Percentiles rank a stretch among this genome's conserved stretches.
These are phyloP conservation scores for Phataginus tricuspis DNA, from an alignment of 2,797 vertebrate genomes.

Conservation along the genomic window DNA sequence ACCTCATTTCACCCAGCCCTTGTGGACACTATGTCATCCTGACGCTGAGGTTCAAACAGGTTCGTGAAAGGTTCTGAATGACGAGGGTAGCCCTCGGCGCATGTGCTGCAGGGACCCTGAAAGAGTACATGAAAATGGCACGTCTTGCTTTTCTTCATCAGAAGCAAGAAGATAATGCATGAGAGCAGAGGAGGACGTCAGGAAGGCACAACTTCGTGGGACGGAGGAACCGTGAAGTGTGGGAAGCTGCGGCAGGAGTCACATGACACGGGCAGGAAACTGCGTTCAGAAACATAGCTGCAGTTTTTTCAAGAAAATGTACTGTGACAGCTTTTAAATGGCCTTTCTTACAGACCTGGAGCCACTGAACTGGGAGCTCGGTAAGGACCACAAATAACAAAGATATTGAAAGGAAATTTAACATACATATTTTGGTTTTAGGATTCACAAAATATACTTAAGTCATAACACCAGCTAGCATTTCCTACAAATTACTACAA, in stretches of 20 bases:
- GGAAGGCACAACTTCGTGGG: background rate
- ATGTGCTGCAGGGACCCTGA: background rate
- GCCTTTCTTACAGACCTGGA: background rate
- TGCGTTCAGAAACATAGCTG: background rate
- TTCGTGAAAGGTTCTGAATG: background rate
- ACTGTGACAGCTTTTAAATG: background rate
- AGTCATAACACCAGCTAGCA: background rate
- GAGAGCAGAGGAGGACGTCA: background rate
- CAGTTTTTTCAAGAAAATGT: too few relatives aligned
- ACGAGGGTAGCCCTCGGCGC: background rate
- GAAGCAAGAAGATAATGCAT: background rate
- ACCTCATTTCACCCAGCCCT: accelerated
- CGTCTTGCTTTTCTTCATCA: background rate
- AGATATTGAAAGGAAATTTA: background rate
- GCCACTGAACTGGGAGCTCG: background rate
- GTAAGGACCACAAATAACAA: background rate
- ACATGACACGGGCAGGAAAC: background rate
- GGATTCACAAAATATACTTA: background rate
- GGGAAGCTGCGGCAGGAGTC: too few relatives aligned
- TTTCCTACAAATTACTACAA: background rate
- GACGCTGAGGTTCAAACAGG: background rate
- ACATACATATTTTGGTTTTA: background rate
- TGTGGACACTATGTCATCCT: too few relatives aligned
- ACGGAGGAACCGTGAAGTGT: background rate
- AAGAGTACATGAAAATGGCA: too few relatives aligned